Evolutionary conservation across 2,888 invertebrate genomes (phyloP), one percentile per base, ranked within the genome.

Genomic region (Colostygia pectinataria): DNA sequence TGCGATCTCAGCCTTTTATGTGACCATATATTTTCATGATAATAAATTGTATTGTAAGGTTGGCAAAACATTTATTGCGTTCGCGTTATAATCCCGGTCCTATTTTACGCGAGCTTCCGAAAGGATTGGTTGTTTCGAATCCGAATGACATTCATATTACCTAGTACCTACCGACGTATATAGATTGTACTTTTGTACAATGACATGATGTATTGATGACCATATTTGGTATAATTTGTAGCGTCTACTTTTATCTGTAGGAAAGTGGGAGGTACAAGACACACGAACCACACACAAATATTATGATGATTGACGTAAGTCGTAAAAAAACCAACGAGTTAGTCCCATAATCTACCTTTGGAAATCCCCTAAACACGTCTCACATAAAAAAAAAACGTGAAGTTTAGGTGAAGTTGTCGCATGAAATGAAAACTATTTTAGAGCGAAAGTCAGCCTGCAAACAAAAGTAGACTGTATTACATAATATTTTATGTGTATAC

Each of bases 1-100:
- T 52, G 57, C 65, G 69, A 70, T 74, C 74, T 61, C 69, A 69
- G 66, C 66, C 69, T 66, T 66, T 65, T 74, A 74, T 43, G 45
- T 45, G 40, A 55, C 56, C 57, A 53, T 58, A 64, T 66, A n/a
- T n/a, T n/a, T 63, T 61, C 59, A 64, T 56, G 32, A 56, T 66
- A 61, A 70, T 59, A 65, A 60, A 51, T 49, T 47, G 47, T 36
- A 55, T 51, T 54, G 48, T 63, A 56, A 55, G 54, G 46, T 61
- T 59, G 51, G 53, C 50, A 37, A 46, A 63, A 64, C 59, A 57
- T 50, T 63, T 58, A 54, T 63, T 61, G 49, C 38, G 52, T 53
- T 51, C 43, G 56, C 38, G 53, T 46, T 55, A 43, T 51, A 45
- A 29, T 37, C 34, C 13, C 4, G 13, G 20, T 12, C 36, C 18